phyloP scores from a whole-genome alignment of 1,140 invertebrate species.

The Solen grandis region DNA sequence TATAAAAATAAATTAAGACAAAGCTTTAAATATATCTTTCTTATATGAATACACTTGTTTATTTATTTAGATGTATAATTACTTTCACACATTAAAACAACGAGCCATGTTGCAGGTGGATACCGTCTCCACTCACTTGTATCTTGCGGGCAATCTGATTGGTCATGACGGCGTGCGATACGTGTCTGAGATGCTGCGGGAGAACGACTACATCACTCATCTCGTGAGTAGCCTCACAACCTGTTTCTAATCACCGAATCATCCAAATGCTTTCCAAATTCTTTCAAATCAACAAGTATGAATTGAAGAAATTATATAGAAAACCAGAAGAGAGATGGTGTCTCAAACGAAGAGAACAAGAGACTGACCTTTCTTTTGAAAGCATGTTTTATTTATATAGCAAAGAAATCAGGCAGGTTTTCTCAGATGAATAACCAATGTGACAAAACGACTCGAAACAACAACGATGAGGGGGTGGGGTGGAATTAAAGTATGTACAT shows the following conservation, averaged over 20 bases:
- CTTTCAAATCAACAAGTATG: too few species aligned
- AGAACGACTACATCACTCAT: conserved; percentile 42
- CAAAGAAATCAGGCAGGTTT: too few species aligned
- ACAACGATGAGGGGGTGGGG: too few species aligned
- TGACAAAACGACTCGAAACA: too few species aligned
- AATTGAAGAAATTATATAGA: neutral
- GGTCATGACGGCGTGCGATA: conserved; percentile 40
- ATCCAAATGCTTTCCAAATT: too few species aligned
- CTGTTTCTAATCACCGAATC: too few species aligned
- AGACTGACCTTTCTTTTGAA: too few species aligned
- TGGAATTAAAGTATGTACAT: too few species aligned
- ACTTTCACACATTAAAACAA: too few species aligned
- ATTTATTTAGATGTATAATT: conserved; percentile 1
- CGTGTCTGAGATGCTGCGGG: conserved; percentile 38
- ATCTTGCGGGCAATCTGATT: conserved; percentile 45
- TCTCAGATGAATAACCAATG: too few species aligned
- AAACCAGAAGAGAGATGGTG: neutral
- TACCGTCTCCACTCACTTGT: neutral
- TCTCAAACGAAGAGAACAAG: too few species aligned
- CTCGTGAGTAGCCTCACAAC: conserved; percentile 25
- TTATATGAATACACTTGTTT: neutral
- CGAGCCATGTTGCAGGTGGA: conserved; percentile 16
- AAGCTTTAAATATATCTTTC: neutral
- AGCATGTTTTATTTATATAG: too few species aligned
- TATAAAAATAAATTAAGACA: neutral